Evolutionary conservation across 2,797 vertebrate genomes (phyloP).

Genomic region (Lacerta bilineata): DNA sequence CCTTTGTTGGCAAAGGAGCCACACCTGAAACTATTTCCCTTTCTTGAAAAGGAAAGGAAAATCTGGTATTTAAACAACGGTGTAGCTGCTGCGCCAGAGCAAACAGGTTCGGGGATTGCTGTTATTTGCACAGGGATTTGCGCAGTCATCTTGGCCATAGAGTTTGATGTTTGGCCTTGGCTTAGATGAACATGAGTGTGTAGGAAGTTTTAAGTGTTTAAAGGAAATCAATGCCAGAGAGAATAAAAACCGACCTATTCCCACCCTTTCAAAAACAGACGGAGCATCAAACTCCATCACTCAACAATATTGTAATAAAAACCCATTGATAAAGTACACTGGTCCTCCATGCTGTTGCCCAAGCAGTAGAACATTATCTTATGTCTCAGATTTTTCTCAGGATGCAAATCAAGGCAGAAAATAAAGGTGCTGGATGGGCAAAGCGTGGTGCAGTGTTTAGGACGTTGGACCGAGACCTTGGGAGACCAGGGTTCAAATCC

Average conservation of each 20-base stretch:
- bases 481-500: too few species aligned
- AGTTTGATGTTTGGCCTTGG: background rate
- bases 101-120: background rate
- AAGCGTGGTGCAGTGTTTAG: too few species aligned
- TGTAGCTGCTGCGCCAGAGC: background rate
- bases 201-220: background rate
- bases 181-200: background rate
- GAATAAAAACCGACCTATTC: background rate
- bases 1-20: background rate
- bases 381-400: background rate
- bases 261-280: background rate
- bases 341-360: background rate
- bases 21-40: constrained; percentile 23
- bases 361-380: background rate
- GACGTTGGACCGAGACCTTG: too few species aligned
- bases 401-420: background rate
- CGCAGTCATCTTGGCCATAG: background rate
- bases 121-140: constrained; percentile 21
- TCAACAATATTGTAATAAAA: background rate
- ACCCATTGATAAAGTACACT: background rate
- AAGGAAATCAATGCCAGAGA: background rate
- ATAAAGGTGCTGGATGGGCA: too few species aligned
- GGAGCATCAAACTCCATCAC: background rate
- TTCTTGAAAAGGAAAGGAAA: constrained; percentile 16
- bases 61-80: background rate